phyloP scores from a whole-genome alignment of 2,888 invertebrate genomes.

The Eupelmus urozonus region DNA sequence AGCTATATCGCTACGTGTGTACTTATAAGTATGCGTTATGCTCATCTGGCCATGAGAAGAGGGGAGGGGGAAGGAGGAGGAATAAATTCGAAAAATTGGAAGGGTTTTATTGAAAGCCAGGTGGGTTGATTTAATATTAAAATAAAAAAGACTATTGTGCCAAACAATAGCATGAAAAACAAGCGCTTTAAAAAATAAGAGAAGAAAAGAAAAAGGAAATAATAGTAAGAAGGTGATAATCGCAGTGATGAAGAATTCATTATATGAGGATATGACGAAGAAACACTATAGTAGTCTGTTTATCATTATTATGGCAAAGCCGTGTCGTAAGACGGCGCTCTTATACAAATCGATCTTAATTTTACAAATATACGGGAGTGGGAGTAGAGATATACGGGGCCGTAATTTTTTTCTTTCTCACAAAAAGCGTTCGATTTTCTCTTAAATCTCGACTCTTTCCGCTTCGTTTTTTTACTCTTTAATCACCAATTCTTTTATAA shows the following conservation, averaged over 20 bases:
- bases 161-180: conserved; percentile 5
- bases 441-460: conserved; percentile 52
- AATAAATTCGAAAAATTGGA: conserved; percentile 43
- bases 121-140: conserved; percentile 1
- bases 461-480: conserved; percentile 47
- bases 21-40: conserved; percentile 33
- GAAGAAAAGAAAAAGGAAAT: background rate
- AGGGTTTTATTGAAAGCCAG: conserved; percentile 36
- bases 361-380: conserved; percentile 47
- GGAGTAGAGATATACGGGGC: conserved; percentile 8
- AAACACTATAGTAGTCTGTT: conserved; percentile 42
- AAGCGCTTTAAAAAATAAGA: background rate
- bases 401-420: conserved; percentile 15
- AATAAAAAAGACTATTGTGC: background rate
- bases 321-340: conserved; percentile 32
- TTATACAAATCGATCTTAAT: conserved; percentile 44
- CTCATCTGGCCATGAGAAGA: too few species aligned
- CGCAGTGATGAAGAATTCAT: conserved; percentile 14
- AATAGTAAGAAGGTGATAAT: background rate
- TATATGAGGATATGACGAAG: conserved; percentile 47
- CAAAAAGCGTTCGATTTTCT: conserved; percentile 39
- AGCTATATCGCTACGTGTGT: conserved; percentile 23
- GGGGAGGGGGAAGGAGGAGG: conserved; percentile 41
- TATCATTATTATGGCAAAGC: conserved; percentile 44
- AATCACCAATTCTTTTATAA: conserved; percentile 70